Conservation (phyloP, 2,113 vertebrate genomes). For the Mormyrus lacerda region DNA sequence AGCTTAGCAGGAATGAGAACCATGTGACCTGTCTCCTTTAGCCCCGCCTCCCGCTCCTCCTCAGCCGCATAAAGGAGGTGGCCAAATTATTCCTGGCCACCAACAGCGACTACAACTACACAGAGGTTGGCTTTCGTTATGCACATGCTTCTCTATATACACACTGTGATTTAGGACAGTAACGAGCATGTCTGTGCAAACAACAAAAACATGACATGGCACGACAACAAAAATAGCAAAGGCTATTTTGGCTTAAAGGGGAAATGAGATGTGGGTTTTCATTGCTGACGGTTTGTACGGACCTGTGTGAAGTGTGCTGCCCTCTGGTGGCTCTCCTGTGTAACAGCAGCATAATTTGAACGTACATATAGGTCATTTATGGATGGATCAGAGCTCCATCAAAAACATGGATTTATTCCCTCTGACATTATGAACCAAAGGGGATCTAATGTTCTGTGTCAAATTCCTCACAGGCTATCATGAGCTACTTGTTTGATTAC, state of each 20-base stretch:
- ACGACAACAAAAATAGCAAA: not conserved
- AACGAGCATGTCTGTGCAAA: not conserved
- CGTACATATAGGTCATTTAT: not conserved
- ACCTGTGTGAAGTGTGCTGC: not conserved
- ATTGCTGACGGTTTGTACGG: not conserved
- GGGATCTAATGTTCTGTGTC: not conserved
- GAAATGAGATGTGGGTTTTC: not conserved
- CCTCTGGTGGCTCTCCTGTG: not conserved
- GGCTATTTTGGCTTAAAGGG: not conserved
- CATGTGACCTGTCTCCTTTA: conserved; percentile 23
- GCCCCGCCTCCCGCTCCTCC: conserved; percentile 58
- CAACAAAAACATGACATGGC: not conserved
- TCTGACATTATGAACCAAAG: not conserved
- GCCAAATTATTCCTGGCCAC: conserved; percentile 79
- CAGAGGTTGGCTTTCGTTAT: conserved; percentile 48
- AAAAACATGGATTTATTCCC: not conserved
- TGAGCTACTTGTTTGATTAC: conserved; percentile 70
- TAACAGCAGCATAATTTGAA: not conserved
- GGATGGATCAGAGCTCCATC: not conserved
- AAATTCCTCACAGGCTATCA: conserved; percentile 59
- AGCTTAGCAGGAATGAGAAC: not conserved
- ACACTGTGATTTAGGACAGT: not conserved
- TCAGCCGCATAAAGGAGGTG: conserved; percentile 67
- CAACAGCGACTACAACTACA: conserved; percentile 75
- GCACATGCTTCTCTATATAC: not conserved